Conservation (phyloP, 2,888 invertebrate species). For the Stenotaenia linearis region DNA sequence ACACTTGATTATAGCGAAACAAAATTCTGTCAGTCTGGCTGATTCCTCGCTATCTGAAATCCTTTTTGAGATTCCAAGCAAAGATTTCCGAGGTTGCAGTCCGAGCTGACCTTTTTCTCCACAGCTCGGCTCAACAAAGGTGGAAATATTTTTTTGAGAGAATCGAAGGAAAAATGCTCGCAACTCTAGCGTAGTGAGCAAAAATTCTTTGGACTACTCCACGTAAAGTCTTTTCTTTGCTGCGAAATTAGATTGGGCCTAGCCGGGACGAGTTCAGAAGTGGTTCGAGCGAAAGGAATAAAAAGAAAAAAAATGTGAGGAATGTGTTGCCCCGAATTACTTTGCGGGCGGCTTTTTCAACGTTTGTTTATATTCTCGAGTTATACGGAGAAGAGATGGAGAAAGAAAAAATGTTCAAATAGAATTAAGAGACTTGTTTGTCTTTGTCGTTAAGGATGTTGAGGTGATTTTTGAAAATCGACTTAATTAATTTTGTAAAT, state of each 20-base stretch:
- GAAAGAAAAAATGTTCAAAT: not conserved
- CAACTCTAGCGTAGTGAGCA: not conserved
- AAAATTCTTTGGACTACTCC: not conserved
- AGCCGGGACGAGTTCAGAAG: not conserved
- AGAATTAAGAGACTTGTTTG: not conserved
- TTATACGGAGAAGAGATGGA: not conserved
- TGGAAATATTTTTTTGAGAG: not conserved
- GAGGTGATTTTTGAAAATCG: not conserved
- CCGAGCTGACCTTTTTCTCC: not conserved
- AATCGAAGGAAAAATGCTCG: not conserved
- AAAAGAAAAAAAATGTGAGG: not conserved
- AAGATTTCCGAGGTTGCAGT: not conserved
- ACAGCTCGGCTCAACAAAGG: not conserved
- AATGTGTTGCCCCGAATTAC: not conserved
- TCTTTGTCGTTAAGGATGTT: not conserved
- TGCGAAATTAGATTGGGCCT: not conserved
- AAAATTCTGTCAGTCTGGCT: not conserved
- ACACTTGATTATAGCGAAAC: not conserved
- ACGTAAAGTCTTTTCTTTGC: not conserved
- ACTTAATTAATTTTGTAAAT: not conserved
- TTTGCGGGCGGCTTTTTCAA: not conserved
- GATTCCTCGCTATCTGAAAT: not conserved
- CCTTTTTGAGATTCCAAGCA: not conserved
- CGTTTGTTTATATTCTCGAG: not conserved
- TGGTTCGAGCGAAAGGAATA: not conserved